A percentile compares a stretch with the other conserved stretches of the same genome.
These are phyloP conservation scores for Oxygymnocypris stewartii DNA, from an alignment of 2,113 vertebrate species.

Conservation along the genomic window DNA sequence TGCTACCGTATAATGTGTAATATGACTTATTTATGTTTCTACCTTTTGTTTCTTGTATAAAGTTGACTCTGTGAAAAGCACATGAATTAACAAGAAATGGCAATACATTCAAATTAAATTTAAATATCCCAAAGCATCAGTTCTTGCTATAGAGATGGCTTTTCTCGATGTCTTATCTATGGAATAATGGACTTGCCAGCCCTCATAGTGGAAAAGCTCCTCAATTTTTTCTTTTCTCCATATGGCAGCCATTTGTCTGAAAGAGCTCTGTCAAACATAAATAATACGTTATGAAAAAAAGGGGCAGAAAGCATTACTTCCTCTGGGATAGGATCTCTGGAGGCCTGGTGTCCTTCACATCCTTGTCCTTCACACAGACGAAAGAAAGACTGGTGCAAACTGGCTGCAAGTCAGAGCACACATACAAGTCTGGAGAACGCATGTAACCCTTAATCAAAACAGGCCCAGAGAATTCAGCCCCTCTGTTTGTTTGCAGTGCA, in stretches of 20 bases:
- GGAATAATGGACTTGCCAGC: conserved; percentile 7
- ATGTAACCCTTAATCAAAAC: conserved; percentile 56
- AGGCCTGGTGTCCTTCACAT: conserved; percentile 75
- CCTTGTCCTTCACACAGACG: conserved; percentile 37
- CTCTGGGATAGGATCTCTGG: conserved; percentile 72
- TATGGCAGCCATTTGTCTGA: conserved; percentile 82
- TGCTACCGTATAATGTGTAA: too few species aligned
- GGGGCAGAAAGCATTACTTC: conserved; percentile 67
- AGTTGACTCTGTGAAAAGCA: too few species aligned
- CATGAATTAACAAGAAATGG: too few species aligned
- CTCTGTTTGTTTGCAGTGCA: conserved; percentile 55
- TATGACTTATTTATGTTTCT: too few species aligned
- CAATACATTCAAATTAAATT: too few species aligned
- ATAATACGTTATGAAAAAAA: conserved; percentile 80
- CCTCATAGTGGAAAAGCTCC: conserved; percentile 44
- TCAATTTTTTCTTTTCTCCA: conserved; percentile 67
- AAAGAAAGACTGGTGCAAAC: conserved; percentile 48
- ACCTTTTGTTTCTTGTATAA: too few species aligned
- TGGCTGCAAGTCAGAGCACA: conserved; percentile 42
- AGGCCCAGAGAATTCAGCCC: conserved; percentile 54
- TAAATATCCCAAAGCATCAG: neutral
- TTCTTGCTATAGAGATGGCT: neutral
- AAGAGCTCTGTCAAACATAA: conserved; percentile 81
- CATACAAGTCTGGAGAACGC: conserved; percentile 55
- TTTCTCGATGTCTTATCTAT: conserved; percentile 41